Evolutionary conservation across 2,113 vertebrate genomes (phyloP).

Genomic region (Corythornis madagascariensis): DNA sequence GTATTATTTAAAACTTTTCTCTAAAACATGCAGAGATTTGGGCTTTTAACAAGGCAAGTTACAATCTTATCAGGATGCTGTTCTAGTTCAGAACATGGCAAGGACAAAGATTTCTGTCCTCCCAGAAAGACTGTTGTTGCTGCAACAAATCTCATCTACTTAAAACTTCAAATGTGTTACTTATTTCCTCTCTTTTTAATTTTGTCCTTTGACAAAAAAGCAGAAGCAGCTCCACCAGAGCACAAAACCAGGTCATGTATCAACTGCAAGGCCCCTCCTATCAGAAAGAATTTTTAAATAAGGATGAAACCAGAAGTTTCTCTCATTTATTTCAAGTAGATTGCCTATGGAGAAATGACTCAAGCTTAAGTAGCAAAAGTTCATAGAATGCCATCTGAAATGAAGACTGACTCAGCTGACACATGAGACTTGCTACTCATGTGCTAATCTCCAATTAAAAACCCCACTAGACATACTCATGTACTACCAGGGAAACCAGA

Average conservation of each 20-base stretch:
- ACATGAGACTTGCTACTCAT: conserved; percentile 12
- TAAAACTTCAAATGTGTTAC: neutral
- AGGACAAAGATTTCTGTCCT: neutral
- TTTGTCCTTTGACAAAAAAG: neutral
- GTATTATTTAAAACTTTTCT: neutral
- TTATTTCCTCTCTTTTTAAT: neutral
- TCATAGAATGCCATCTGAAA: conserved; percentile 19
- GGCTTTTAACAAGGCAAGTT: neutral
- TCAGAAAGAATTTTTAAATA: neutral
- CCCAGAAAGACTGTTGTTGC: neutral
- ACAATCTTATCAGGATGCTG: neutral
- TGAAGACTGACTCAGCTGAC: conserved; percentile 42
- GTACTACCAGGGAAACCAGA: neutral
- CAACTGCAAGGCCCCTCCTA: neutral
- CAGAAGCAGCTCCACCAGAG: neutral
- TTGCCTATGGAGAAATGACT: conserved; percentile 14
- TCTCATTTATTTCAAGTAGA: neutral
- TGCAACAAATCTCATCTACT: neutral
- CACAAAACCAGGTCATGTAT: neutral
- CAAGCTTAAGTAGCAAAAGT: conserved; percentile 5
- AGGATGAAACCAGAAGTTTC: neutral
- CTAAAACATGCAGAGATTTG: neutral
- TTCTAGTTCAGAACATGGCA: neutral
- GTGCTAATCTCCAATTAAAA: neutral
- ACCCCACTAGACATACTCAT: neutral